Evolutionary conservation across 1,140 invertebrate species (phyloP).

Genomic region (Drosophila rufa): DNA sequence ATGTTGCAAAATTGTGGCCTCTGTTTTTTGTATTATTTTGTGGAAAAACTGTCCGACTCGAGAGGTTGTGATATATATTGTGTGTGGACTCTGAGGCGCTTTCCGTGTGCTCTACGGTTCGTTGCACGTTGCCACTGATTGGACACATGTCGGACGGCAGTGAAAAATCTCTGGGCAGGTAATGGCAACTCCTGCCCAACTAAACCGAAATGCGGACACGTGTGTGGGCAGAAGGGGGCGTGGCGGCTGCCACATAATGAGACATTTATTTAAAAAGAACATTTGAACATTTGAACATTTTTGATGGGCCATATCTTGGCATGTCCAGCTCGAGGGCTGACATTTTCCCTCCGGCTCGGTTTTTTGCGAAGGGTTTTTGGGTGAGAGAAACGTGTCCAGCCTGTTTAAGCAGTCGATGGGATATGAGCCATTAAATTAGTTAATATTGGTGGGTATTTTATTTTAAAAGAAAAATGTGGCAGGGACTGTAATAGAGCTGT

Average conservation of each 20-base stretch:
- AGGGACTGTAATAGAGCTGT: no score
- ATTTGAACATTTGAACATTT: conserved; percentile 50
- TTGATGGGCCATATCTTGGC: conserved; percentile 53
- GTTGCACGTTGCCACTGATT: conserved; percentile 61
- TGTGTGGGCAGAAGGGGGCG: conserved; percentile 21
- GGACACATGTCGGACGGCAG: conserved; percentile 57
- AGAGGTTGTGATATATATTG: conserved; percentile 9
- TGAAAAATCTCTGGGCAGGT: conserved; percentile 53
- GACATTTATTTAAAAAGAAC: conserved; percentile 64
- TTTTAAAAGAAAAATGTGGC: conserved; percentile 12
- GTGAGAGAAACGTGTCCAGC: conserved; percentile 31
- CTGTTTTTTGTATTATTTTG: conserved; percentile 13
- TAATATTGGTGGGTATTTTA: conserved; percentile 7
- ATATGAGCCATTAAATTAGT: conserved; percentile 43
- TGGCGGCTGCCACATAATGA: conserved; percentile 48
- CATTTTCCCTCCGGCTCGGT: conserved; percentile 4
- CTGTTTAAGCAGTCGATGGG: conserved; percentile 11
- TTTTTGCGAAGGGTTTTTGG: neutral
- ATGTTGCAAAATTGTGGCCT: conserved; percentile 41
- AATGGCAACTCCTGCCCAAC: conserved; percentile 16
- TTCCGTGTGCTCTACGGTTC: conserved; percentile 46
- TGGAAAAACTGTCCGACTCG: conserved; percentile 3
- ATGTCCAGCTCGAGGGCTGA: conserved; percentile 23
- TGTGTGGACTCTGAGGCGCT: conserved; percentile 24
- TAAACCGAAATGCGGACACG: conserved; percentile 46